A percentile compares a stretch with the other conserved stretches of the same genome.
Evolutionary conservation across 2,113 vertebrate species (phyloP).

Genomic region (Calyptomena viridis): DNA sequence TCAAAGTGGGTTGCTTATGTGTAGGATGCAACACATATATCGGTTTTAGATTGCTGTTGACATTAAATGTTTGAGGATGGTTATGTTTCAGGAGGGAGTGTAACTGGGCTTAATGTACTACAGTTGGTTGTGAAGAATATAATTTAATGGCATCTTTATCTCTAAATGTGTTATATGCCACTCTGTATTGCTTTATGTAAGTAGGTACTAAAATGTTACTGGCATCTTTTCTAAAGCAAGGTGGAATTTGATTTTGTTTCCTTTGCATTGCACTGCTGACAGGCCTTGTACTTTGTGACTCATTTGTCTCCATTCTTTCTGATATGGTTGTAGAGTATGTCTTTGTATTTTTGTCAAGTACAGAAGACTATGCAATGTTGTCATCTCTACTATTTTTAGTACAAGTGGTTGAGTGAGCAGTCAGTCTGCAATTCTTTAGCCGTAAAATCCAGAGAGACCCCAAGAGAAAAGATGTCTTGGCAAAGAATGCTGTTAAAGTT

Average conservation of each 20-base stretch:
- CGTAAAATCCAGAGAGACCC: not conserved
- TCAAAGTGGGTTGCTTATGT: not conserved
- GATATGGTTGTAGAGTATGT: conserved; percentile 8
- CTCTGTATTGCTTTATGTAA: not conserved
- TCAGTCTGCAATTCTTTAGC: not conserved
- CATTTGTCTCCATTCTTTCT: conserved; percentile 25
- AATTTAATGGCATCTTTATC: not conserved
- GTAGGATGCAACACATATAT: not conserved
- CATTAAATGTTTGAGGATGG: not conserved
- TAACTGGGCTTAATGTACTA: not conserved
- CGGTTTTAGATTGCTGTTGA: not conserved
- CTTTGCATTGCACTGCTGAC: conserved; percentile 39
- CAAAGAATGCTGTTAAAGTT: not conserved
- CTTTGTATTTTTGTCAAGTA: not conserved
- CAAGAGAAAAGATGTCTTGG: not conserved
- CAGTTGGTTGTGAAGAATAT: not conserved
- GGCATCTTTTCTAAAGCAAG: not conserved
- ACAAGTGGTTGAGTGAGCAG: not conserved
- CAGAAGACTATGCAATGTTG: not conserved
- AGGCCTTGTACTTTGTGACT: conserved; percentile 16
- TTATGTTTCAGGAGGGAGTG: not conserved
- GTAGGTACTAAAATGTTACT: not conserved
- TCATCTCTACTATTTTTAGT: conserved; percentile 16
- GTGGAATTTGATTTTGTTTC: conserved; percentile 15
- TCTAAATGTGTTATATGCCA: not conserved